Conservation (phyloP, 2,113 vertebrate species). For the Sapajus apella region DNA sequence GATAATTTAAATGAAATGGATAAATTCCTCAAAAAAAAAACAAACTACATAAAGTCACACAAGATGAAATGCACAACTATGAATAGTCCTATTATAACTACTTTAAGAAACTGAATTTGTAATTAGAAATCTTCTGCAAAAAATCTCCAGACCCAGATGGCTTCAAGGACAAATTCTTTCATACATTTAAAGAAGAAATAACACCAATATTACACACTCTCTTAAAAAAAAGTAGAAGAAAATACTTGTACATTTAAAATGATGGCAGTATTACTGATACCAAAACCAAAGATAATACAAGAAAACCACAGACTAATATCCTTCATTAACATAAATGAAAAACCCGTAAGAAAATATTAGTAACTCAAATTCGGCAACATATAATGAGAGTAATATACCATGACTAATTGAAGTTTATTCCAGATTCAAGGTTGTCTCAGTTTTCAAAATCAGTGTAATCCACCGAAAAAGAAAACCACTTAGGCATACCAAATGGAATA, state of each 20-base stretch:
- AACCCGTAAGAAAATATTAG: not conserved
- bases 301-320: not conserved
- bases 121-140: slow-evolving; percentile 32
- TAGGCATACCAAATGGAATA: not conserved
- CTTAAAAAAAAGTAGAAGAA: not conserved
- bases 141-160: not conserved
- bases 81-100: not conserved
- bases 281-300: not conserved
- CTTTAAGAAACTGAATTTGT: not conserved
- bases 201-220: not conserved
- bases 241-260: not conserved
- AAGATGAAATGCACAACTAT: not conserved
- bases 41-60: not conserved
- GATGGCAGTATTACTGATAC: not conserved
- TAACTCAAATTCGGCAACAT: not conserved
- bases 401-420: not conserved
- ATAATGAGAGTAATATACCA: not conserved
- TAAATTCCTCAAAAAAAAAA: slow-evolving; percentile 18
- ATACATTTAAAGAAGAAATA: not conserved
- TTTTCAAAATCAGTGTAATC: not conserved
- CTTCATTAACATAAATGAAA: not conserved
- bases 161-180: not conserved
- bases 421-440: not conserved
- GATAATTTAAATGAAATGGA: not conserved
- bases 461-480: not conserved